Evolutionary conservation across 1,140 invertebrate genomes (phyloP), one percentile per base, ranked within the genome.

Genomic region (Asbolus verrucosus): DNA sequence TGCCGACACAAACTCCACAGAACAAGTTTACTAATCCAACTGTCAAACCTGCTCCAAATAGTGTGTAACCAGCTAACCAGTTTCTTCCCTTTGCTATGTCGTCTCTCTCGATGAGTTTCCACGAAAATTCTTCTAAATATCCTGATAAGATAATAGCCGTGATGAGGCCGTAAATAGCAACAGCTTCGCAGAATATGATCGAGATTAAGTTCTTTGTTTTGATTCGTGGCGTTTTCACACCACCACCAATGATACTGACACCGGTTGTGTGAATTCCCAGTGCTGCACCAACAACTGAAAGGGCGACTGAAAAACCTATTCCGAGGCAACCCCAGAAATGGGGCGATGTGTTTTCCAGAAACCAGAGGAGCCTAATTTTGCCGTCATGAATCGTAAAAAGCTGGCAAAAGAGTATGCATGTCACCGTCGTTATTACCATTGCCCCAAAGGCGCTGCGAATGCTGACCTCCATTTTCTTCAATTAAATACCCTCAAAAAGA

Each of bases 221-320:
- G 50, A 70, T 70, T 13, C 69, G 86, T 2, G 98, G 98, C 18
- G 97, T 95, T 85, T 98, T 98, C 0, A 99, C 97, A 81, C 98
- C 98, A 73, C 93, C 98, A 66, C 98, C 98, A 63, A 99, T 85
- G 81, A 99, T 99, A 78, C 95, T 98, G 8, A 92, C 90, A 66
- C 98, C 98, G 15, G 95, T 98, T 15, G 96, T 97, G 81, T 97
- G 95, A 73, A 99, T 99, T 59, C 98, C 98, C 89, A 95, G 88
- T 67, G 97, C 98, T 72, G 98, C 98, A 62, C 98, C 98, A 65
- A 99, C 94, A 5, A 99, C 97, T 14, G 96, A 98, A 9, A 99
- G 83, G 2, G 97, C 89, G n/a, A 99, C 97, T 0, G 96, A 88
- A 5, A 98, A 84, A 9, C 93, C 95, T 76, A 98, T 94, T 13